Evolutionary conservation across 2,888 invertebrate genomes (phyloP), one percentile per base, ranked within the genome.

Genomic region (Napeogenes inachia): DNA sequence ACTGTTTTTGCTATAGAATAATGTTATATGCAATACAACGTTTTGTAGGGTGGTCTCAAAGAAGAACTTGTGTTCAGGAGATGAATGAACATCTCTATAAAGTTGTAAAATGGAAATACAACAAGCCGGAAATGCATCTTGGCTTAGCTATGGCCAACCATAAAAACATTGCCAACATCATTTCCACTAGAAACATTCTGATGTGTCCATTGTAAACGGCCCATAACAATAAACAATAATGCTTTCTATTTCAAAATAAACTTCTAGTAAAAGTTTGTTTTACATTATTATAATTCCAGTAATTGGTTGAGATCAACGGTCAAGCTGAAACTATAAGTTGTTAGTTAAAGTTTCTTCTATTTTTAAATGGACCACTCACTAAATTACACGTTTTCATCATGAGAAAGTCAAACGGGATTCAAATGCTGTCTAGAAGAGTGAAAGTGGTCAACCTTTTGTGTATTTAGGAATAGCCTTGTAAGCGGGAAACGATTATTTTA

Each of bases 331-430:
- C 21, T 21, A 21, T 21, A 21, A 21, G 21, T 21, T 21, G 73
- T 80, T 78, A 81, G 82, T 84, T 84, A 73, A 77, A 76, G 77
- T 79, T 82, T 78, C 77, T 80, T 76, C 76, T 76, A 75, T 75
- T 77, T 72, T 74, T 75, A 74, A 80, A 79, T 76, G 76, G 75
- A 69, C 79, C 78, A 80, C 81, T 85, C 78, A 79, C 82, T 74
- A 85, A 87, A 87, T 85, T 85, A 84, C 78, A 82, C 77, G 81
- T 85, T 80, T 81, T 76, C 73, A 74, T 74, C 75, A 76, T 73
- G 82, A 78, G 82, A 88, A 86, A 85, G 86, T 83, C 73, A 71
- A 78, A 77, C 77, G 78, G 78, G 77, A 84, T 78, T 76, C 77
- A 78, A 82, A 80, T 77, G 68, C 73, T 73, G 77, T 80, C 77